These are phyloP conservation scores for Mellilla xanthometata DNA, from an alignment of 2,888 invertebrate genomes.

Conservation along the genomic window DNA sequence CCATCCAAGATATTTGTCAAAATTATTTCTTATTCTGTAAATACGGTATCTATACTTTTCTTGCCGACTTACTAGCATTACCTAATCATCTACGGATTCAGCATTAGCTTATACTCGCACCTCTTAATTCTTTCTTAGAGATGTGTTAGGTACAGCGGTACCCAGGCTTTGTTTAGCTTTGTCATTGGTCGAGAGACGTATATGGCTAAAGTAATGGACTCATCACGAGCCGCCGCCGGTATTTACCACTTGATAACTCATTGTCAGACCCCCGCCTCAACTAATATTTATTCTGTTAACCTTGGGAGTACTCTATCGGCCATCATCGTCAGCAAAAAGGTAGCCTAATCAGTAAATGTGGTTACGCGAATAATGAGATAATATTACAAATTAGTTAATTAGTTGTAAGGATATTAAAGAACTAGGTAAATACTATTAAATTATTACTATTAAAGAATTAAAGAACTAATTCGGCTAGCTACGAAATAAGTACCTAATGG, in stretches of 20 bases:
- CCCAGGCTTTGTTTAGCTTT: slow-evolving; percentile 39
- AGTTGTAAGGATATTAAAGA: no score
- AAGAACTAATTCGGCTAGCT: no score
- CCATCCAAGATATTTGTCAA: no score
- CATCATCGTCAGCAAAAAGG: neutral
- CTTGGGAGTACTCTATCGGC: slow-evolving; percentile 29
- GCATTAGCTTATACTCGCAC: no score
- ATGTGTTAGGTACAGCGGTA: slow-evolving; percentile 13
- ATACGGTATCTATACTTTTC: no score
- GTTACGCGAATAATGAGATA: neutral
- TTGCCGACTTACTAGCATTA: no score
- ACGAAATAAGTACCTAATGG: no score
- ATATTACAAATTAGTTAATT: neutral
- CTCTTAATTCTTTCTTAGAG: slow-evolving; percentile 22
- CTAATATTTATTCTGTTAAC: no score
- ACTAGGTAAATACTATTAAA: no score
- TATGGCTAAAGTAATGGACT: slow-evolving; percentile 56
- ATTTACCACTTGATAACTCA: slow-evolving; percentile 29
- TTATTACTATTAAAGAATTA: no score
- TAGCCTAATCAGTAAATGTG: neutral
- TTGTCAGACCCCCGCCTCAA: slow-evolving; percentile 34
- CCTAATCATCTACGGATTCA: no score
- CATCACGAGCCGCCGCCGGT: slow-evolving; percentile 30
- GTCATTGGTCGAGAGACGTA: slow-evolving; percentile 46
- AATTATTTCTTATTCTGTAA: no score